These are phyloP conservation scores for Pegoplata infirma DNA, from an alignment of 2,888 invertebrate species.

Conservation along the genomic window DNA sequence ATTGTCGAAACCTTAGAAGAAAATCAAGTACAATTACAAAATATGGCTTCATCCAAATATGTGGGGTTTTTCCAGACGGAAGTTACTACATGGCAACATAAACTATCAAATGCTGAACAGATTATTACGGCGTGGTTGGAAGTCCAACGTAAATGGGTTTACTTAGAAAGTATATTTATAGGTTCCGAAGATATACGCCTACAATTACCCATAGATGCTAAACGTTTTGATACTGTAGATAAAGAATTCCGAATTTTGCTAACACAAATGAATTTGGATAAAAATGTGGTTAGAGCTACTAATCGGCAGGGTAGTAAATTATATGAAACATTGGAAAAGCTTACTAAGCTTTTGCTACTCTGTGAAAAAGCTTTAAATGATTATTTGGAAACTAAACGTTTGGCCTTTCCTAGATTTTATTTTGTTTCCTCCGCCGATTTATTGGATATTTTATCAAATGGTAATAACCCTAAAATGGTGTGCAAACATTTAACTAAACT, in stretches of 20 bases:
- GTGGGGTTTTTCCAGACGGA: constrained; percentile 91
- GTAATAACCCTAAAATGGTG: constrained; percentile 90
- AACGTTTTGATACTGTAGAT: constrained; percentile 92
- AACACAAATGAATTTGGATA: constrained; percentile 83
- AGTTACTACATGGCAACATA: constrained; percentile 92
- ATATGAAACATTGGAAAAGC: constrained; percentile 85
- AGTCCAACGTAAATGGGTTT: constrained; percentile 96
- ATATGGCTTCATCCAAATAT: constrained; percentile 95
- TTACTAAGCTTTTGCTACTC: constrained; percentile 85
- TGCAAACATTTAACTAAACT: constrained; percentile 90
- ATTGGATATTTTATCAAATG: constrained; percentile 87
- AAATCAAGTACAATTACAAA: constrained; percentile 96
- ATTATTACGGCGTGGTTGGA: constrained; percentile 90
- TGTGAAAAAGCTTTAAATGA: constrained; percentile 97
- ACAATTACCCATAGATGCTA: constrained; percentile 94
- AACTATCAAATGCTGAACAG: constrained; percentile 92
- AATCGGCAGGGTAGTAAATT: constrained; percentile 86
- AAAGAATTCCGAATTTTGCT: constrained; percentile 86
- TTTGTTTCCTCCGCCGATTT: constrained; percentile 96
- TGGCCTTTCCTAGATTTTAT: constrained; percentile 96
- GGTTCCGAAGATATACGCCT: constrained; percentile 96
- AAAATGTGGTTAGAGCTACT: constrained; percentile 92
- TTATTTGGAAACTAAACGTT: constrained; percentile 95
- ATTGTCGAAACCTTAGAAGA: constrained; percentile 95
- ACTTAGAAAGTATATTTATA: constrained; percentile 96